Evolutionary conservation across 2,888 invertebrate genomes (phyloP), one percentile per base, ranked within the genome.

Genomic region (Drosophila yooni): DNA sequence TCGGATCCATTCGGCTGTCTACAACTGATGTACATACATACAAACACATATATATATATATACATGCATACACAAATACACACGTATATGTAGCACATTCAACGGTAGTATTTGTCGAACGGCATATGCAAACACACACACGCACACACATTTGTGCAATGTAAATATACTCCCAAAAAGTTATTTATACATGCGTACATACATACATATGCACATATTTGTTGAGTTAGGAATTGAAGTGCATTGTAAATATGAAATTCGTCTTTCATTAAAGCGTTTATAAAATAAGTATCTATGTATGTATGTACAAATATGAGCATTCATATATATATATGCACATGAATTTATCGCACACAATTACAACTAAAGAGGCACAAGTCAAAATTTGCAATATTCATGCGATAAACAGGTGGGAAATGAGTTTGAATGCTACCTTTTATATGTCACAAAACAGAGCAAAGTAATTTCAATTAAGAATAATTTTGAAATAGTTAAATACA

Each of bases 201-300:
- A 56, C 56, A 29, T 21, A 57, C 40, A 21, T 31, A 43, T 43
- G 38, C 38, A 56, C 56, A 90, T 92, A 88, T 57, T 92, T 91
- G 90, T 90, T 88, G 84, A 89, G 91, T 91, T 91, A 91, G 91
- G 87, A 89, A 91, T 85, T 92, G 80, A 87, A 92, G 92, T 92
- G 92, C 89, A 91, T 79, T 76, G 91, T 79, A 91, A 92, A 92
- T 91, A 92, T 74, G 53, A 83, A 83, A 82, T 83, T 82, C 75
- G 71, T 80, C 82, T 85, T 82, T 81, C 82, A 83, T 85, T 81
- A 82, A 72, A 76, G 72, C 74, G 65, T 68, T 79, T 79, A 7
- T 54, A 43, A 27, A 13, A 40, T 40, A 38, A n/a, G 21, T 29
- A 33, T n/a, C n/a, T 40, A n/a, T n/a, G 38, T 2, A 21, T 33